Conservation (phyloP, 1,140 invertebrate species). For the Drosophila pallidifrons region DNA sequence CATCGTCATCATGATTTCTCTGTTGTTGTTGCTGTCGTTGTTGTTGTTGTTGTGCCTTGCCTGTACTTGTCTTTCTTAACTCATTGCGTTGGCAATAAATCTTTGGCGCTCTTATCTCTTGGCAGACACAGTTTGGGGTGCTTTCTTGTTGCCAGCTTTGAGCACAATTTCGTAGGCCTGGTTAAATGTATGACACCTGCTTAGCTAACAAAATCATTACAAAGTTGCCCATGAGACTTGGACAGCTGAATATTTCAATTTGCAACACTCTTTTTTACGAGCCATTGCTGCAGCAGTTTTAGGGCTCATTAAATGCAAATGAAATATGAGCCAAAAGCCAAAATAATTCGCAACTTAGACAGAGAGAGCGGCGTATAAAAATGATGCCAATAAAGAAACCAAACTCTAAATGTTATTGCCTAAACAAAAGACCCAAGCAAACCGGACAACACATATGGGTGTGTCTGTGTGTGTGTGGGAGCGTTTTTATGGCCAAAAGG, state of each 20-base stretch:
- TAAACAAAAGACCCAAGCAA: slow-evolving; percentile 7
- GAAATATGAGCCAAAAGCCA: slow-evolving; percentile 58
- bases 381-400: slow-evolving; percentile 7
- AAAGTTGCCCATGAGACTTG: slow-evolving; percentile 49
- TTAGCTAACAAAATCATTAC: slow-evolving; percentile 51
- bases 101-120: slow-evolving; percentile 79
- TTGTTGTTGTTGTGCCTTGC: slow-evolving; percentile 60
- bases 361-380: slow-evolving; percentile 3
- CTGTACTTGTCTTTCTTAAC: slow-evolving; percentile 84
- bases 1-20: slow-evolving; percentile 62
- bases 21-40: slow-evolving; percentile 18
- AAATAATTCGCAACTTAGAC: slow-evolving; percentile 61
- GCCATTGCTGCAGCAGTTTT: slow-evolving; percentile 30
- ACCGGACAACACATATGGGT: slow-evolving; percentile 1
- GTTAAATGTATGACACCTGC: slow-evolving; percentile 72
- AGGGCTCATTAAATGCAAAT: slow-evolving; percentile 63
- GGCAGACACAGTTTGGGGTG: slow-evolving; percentile 62
- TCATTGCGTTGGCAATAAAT: slow-evolving; percentile 85
- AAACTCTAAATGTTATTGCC: slow-evolving; percentile 23
- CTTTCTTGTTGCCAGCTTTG: not conserved
- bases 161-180: slow-evolving; percentile 22
- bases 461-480: slow-evolving; percentile 10
- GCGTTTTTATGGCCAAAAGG: slow-evolving; percentile 49
- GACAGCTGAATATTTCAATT: slow-evolving; percentile 58
- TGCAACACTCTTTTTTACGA: slow-evolving; percentile 51